Conservation (phyloP, 2,797 vertebrate species). For the Vireo griseus region DNA sequence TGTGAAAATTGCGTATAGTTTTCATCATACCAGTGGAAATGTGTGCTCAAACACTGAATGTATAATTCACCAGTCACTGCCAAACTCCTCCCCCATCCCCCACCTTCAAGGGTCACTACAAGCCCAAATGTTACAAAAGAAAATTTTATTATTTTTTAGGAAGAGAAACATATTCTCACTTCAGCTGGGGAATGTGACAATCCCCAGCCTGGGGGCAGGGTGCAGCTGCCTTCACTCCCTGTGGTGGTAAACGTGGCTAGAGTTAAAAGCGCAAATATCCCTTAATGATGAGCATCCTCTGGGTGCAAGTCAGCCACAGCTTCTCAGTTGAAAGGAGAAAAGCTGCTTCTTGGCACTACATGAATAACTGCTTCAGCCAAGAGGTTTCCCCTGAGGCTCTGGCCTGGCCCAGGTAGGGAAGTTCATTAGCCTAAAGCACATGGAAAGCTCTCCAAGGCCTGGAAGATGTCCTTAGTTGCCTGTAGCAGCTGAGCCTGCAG, state of each 20-base stretch:
- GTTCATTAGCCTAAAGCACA: background rate
- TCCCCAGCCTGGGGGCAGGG: background rate
- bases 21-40: background rate
- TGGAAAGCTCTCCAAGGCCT: background rate
- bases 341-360: background rate
- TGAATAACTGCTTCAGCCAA: background rate
- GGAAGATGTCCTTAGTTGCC: background rate
- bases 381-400: background rate
- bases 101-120: background rate
- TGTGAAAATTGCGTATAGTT: background rate
- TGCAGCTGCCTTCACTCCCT: background rate
- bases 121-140: background rate
- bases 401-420: background rate
- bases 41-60: background rate
- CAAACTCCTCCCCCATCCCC: background rate
- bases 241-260: background rate
- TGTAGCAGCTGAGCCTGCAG: background rate
- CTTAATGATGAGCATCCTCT: background rate
- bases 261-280: background rate
- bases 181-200: background rate
- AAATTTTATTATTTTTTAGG: conserved; percentile 11
- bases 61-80: background rate
- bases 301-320: background rate
- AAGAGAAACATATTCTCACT: background rate
- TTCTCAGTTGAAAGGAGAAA: background rate